Conservation (phyloP, 1,140 invertebrate genomes). For the Holcopasites calliopsidis region DNA sequence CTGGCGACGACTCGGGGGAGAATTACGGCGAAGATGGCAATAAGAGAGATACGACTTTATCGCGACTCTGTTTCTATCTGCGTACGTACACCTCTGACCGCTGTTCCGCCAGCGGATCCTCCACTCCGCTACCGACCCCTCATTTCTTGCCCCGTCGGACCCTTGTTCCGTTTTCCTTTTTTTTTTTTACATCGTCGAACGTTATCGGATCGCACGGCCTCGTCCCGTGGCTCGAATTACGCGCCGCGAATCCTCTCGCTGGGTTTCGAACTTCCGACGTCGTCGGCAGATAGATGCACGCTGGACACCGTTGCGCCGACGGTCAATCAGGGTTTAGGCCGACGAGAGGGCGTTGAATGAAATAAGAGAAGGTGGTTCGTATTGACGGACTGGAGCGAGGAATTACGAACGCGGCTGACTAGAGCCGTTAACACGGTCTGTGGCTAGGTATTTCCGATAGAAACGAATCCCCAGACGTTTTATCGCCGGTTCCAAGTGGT, state of each 20-base stretch:
- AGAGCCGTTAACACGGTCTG: conserved; percentile 59
- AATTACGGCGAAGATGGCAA: conserved; percentile 74
- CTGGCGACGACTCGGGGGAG: conserved; percentile 71
- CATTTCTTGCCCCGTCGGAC: conserved; percentile 20
- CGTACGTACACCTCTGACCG: conserved; percentile 22
- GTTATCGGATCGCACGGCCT: conserved; percentile 35
- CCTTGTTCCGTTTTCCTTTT: conserved; percentile 39
- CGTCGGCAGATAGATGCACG: conserved; percentile 7
- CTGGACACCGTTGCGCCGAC: not conserved
- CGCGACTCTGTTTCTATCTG: conserved; percentile 46
- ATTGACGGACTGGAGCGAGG: conserved; percentile 20
- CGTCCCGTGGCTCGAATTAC: conserved; percentile 23
- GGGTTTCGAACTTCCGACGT: conserved; percentile 26
- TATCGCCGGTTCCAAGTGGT: conserved; percentile 26
- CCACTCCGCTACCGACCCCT: conserved; percentile 7
- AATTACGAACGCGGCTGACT: conserved; percentile 41
- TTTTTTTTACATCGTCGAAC: conserved; percentile 32
- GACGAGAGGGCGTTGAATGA: not conserved
- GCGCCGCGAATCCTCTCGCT: not conserved
- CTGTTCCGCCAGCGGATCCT: not conserved
- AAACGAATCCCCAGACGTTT: conserved; percentile 58
- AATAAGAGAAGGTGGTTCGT: not conserved
- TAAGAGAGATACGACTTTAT: conserved; percentile 74
- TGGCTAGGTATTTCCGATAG: conserved; percentile 57
- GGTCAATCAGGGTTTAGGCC: conserved; percentile 8